Conservation (phyloP, 2,113 vertebrate species). For the Macquaria australasica region DNA sequence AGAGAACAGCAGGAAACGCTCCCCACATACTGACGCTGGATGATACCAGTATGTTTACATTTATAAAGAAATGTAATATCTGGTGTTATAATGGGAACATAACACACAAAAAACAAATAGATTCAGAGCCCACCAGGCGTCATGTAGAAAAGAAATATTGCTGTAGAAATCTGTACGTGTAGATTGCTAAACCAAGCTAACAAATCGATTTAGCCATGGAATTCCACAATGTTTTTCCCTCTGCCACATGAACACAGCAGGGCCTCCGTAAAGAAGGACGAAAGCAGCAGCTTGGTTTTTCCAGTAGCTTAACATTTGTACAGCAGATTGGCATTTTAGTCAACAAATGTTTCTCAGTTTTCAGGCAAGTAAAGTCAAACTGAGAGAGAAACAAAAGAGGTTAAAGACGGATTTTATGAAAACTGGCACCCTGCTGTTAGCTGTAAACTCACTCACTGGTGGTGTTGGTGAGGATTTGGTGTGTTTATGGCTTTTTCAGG, state of each 20-base stretch:
- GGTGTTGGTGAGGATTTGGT: constrained; percentile 5
- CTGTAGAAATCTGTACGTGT: too few relatives aligned
- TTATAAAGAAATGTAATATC: not conserved
- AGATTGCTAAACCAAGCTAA: not conserved
- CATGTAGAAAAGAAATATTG: too few relatives aligned
- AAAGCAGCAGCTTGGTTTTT: not conserved
- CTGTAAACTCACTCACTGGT: too few relatives aligned
- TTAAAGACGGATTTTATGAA: too few relatives aligned
- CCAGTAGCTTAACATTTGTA: not conserved
- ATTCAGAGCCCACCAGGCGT: too few relatives aligned
- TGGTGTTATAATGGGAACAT: not conserved
- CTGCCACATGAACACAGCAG: not conserved
- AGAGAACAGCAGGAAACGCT: not conserved
- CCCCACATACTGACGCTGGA: not conserved
- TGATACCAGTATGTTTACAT: not conserved
- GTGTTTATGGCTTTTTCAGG: constrained; percentile 35
- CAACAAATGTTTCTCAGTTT: too few relatives aligned
- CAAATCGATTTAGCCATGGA: not conserved
- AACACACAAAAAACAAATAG: not conserved
- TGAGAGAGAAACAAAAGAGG: not conserved
- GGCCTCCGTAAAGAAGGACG: not conserved
- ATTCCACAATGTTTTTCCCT: not conserved
- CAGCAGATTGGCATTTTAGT: not conserved
- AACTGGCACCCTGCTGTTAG: too few relatives aligned
- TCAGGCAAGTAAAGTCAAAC: not conserved